phyloP scores from a whole-genome alignment of 2,888 invertebrate genomes.

The Idaea straminata region DNA sequence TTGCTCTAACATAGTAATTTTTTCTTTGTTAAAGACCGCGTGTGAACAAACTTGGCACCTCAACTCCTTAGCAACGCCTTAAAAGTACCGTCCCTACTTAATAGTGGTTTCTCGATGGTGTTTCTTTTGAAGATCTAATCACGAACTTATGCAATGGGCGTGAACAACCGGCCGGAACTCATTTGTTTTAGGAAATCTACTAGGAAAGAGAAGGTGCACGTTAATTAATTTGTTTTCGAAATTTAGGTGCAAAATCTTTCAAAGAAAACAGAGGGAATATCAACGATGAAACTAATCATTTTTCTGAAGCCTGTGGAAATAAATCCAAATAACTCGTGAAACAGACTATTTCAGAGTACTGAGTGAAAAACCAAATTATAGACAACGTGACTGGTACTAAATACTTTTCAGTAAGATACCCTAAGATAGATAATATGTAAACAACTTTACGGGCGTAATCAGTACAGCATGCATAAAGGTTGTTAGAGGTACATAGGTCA shows the following conservation, averaged over 20 bases:
- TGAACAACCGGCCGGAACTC: conserved; percentile 42
- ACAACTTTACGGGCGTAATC: neutral
- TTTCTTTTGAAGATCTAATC: conserved; percentile 50
- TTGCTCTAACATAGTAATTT: neutral
- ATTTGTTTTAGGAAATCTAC: conserved; percentile 17
- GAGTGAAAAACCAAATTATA: too few relatives aligned
- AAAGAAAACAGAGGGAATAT: too few relatives aligned
- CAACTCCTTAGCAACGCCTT: too few relatives aligned
- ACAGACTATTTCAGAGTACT: too few relatives aligned
- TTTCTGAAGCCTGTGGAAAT: too few relatives aligned
- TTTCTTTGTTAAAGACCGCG: neutral
- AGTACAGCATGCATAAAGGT: neutral
- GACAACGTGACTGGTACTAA: too few relatives aligned
- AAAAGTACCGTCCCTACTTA: neutral
- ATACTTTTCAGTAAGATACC: too few relatives aligned
- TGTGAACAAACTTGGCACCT: neutral
- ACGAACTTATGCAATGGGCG: conserved; percentile 44
- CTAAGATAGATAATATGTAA: too few relatives aligned
- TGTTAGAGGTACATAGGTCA: neutral
- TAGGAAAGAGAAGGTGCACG: conserved; percentile 32
- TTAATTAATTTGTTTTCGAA: neutral
- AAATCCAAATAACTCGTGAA: too few relatives aligned
- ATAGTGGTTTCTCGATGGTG: conserved; percentile 18
- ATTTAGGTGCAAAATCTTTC: neutral
- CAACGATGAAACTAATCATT: too few relatives aligned